phyloP scores from a whole-genome alignment of 2,113 vertebrate species.

The Hirundichthys speculiger region DNA sequence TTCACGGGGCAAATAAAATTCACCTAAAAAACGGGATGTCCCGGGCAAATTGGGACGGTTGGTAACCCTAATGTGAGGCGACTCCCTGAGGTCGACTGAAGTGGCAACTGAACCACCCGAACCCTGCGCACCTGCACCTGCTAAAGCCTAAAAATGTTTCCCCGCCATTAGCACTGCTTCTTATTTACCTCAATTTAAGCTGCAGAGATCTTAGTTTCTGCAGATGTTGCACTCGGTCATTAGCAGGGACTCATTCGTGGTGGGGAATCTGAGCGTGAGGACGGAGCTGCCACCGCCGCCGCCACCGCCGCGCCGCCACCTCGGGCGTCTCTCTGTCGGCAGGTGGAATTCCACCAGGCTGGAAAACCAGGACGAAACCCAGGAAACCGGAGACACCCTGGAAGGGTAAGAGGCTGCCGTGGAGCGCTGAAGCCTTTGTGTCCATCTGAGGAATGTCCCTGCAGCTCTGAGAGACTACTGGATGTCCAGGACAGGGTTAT shows the following conservation, averaged over 20 bases:
- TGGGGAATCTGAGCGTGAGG: constrained; percentile 16
- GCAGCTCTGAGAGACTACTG: constrained; percentile 35
- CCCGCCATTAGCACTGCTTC: no score
- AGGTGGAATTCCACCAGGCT: constrained; percentile 41
- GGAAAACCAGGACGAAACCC: constrained; percentile 22
- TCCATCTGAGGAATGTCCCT: constrained; percentile 42
- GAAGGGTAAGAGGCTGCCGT: constrained; percentile 39
- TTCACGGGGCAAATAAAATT: no score
- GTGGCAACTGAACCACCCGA: no score
- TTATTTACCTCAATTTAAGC: no score
- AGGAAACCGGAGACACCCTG: constrained; percentile 60
- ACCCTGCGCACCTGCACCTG: no score
- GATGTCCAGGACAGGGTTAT: constrained; percentile 23
- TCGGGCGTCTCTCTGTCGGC: constrained; percentile 48
- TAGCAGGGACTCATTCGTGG: constrained; percentile 1
- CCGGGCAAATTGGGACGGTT: no score
- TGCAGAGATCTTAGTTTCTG: no score
- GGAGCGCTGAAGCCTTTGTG: constrained; percentile 32
- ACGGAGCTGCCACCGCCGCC: constrained; percentile 25
- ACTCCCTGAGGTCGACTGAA: no score
- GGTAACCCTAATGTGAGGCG: no score
- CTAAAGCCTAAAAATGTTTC: no score
- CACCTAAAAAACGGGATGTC: no score
- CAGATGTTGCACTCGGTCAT: no score
- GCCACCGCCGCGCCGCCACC: constrained; percentile 26